Evolutionary conservation across 2,888 invertebrate species (phyloP), one percentile per base, ranked within the genome.

Genomic region (Andrena camellia): DNA sequence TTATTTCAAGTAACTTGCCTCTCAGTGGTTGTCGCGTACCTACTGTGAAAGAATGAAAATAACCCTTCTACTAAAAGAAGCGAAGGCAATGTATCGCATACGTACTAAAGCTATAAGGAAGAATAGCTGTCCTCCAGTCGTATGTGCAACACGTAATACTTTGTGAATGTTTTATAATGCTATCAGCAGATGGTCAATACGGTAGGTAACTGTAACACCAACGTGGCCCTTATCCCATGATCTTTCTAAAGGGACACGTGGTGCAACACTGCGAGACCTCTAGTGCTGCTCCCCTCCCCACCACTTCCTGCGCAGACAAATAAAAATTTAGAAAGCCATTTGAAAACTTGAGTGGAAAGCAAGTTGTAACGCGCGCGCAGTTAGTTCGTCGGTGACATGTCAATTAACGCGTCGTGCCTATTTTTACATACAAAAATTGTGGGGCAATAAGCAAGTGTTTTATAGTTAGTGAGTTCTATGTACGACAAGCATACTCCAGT

Each of bases 141-240:
- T 89, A 87, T 88, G 88, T 85, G 89, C 89, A 90, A 91, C 91
- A 92, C 92, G 92, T 92, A 42, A 92, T 91, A 87, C 89, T 90
- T 90, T 80, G 83, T 91, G 87, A 91, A 92, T 92, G 86, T 89
- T 92, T 92, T 81, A 91, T 85, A 64, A 79, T 64, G 70, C 52
- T 75, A 70, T 77, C 68, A 69, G 57, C 83, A 84, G 85, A 88
- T 84, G 82, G 88, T 86, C 86, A 86, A 88, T 90, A 84, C 74
- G 81, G 89, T 83, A 88, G 89, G 74, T 88, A 90, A 90, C 89
- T 90, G 89, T 90, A 86, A 90, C 89, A 89, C 77, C 90, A 90
- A 90, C 91, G 90, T 91, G 91, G 90, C 90, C 80, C 60, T 72
- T 52, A 78, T 66, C 80, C 73, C 60, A 78, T 75, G 78, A 86